These are phyloP conservation scores for Geodia barretti DNA, from an alignment of 37 sponge, comb jelly and placozoan species.

Conservation along the genomic window DNA sequence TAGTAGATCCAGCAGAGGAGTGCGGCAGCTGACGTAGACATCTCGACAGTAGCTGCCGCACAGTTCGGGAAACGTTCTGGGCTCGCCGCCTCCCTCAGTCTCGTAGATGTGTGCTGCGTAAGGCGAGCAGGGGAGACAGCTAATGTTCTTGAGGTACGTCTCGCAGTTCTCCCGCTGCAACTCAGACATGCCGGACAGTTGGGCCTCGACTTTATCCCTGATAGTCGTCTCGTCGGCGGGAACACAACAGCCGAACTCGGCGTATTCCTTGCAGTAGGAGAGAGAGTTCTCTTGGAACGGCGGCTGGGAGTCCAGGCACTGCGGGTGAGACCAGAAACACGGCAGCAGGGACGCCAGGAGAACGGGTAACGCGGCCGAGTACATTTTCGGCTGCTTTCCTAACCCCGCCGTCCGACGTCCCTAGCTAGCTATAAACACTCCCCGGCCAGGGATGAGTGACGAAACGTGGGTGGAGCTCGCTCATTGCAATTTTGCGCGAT, in stretches of 20 bases:
- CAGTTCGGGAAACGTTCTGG: constrained; percentile 44
- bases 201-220: constrained; percentile 1
- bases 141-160: constrained; percentile 39
- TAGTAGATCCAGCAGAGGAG: constrained; percentile 33
- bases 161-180: constrained; percentile 14
- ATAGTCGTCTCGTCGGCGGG: constrained; percentile 6
- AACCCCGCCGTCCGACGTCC: not conserved
- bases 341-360: not conserved
- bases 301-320: constrained; percentile 75
- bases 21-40: constrained; percentile 51
- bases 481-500: too few species aligned
- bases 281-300: constrained; percentile 49
- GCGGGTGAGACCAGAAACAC: constrained; percentile 45
- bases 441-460: too few species aligned
- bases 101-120: constrained; percentile 78
- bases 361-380: not conserved
- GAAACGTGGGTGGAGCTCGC: not conserved
- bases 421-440: too few species aligned
- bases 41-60: constrained; percentile 54
- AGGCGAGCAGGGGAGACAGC: constrained; percentile 70
- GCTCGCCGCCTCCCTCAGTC: constrained; percentile 21
- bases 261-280: constrained; percentile 53
- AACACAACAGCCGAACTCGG: constrained; percentile 54
- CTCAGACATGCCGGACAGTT: not conserved
- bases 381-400: not conserved